These are phyloP conservation scores for Poeciliopsis gracilis DNA, from an alignment of 2,797 vertebrate genomes.

Conservation along the genomic window DNA sequence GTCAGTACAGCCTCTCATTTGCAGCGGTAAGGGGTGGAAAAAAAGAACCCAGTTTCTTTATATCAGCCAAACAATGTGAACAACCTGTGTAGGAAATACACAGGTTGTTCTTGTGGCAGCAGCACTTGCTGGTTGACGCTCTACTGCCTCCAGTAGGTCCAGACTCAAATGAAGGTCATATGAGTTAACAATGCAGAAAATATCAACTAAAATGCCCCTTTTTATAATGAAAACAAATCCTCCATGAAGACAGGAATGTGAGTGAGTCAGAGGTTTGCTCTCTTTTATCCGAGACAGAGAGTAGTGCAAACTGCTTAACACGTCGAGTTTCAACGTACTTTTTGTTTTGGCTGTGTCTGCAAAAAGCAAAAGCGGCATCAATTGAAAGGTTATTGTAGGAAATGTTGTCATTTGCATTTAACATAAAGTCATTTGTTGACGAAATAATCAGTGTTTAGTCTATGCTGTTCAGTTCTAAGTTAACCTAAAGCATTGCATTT, in stretches of 20 bases:
- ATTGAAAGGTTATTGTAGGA: background rate
- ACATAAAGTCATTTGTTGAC: background rate
- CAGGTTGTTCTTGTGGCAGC: background rate
- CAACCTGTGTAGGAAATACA: no score
- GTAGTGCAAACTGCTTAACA: background rate
- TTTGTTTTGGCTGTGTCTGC: background rate
- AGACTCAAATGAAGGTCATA: background rate
- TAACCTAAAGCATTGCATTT: background rate
- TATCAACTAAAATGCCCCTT: background rate
- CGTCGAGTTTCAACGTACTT: background rate
- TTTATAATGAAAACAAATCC: background rate
- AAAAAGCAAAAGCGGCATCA: background rate
- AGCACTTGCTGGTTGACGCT: background rate
- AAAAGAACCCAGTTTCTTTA: background rate
- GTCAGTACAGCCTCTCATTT: background rate
- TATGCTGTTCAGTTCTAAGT: background rate
- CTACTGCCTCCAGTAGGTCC: background rate
- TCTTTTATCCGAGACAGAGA: background rate
- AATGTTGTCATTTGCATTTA: background rate
- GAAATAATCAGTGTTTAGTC: background rate
- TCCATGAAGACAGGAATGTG: background rate
- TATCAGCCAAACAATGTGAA: background rate
- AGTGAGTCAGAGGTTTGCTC: background rate
- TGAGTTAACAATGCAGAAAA: background rate
- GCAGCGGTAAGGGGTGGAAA: background rate